Conservation (phyloP, 1,140 invertebrate genomes). For the Calephelis virginiensis region DNA sequence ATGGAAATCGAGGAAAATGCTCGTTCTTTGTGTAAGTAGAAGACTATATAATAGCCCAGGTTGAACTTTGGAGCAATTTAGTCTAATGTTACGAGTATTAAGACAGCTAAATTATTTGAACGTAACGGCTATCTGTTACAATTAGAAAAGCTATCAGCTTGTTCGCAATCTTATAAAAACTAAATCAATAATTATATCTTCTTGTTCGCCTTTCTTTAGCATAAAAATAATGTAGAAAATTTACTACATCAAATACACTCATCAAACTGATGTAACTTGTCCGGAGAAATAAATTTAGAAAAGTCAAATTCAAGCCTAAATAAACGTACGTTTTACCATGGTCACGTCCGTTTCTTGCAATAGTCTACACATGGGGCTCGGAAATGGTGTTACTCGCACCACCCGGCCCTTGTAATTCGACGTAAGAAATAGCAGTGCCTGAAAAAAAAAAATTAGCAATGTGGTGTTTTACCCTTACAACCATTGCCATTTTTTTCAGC, state of each 20-base stretch:
- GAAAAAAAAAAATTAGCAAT: background rate
- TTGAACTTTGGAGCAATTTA: too few relatives aligned
- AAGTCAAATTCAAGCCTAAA: constrained; percentile 4
- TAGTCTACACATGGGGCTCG: constrained; percentile 2
- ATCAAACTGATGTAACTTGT: background rate
- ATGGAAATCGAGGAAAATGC: too few relatives aligned
- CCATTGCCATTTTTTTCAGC: too few relatives aligned
- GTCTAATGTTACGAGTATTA: too few relatives aligned
- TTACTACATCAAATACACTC: background rate
- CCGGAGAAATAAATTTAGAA: background rate
- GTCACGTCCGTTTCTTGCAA: constrained; percentile 7
- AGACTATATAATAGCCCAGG: too few relatives aligned
- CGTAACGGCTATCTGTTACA: too few relatives aligned
- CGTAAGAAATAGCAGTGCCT: background rate
- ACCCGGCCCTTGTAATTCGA: background rate
- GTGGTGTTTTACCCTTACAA: background rate
- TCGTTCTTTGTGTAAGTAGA: too few relatives aligned
- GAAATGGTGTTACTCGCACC: background rate
- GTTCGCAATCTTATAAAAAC: too few relatives aligned
- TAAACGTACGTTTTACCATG: background rate
- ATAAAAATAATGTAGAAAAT: background rate
- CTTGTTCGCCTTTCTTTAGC: background rate
- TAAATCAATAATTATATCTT: too few relatives aligned
- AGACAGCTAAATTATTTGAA: too few relatives aligned
- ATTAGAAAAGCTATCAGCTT: too few relatives aligned